phyloP scores from a whole-genome alignment of 2,113 vertebrate genomes.

The Recurvirostra avosetta region DNA sequence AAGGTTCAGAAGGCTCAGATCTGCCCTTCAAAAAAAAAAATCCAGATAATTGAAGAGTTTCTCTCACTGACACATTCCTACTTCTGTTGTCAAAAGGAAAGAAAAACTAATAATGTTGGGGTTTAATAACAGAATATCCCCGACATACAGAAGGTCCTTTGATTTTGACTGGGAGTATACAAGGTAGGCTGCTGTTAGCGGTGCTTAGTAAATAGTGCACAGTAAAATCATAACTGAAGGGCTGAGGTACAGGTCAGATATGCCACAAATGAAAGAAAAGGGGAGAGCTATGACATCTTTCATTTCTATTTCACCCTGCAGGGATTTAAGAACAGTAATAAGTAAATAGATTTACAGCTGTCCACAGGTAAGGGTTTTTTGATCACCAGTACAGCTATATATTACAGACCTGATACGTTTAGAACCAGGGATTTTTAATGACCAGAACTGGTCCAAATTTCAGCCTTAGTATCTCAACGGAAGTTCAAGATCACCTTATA shows the following conservation, averaged over 20 bases:
- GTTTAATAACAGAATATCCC: slow-evolving; percentile 56
- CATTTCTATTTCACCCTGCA: slow-evolving; percentile 26
- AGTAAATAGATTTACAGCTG: slow-evolving; percentile 5
- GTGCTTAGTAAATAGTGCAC: background rate
- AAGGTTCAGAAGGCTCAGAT: slow-evolving; percentile 39
- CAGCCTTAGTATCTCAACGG: background rate
- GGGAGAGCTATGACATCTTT: background rate
- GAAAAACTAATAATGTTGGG: slow-evolving; percentile 45
- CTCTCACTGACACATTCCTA: background rate
- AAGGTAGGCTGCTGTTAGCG: slow-evolving; percentile 32
- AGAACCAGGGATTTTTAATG: background rate
- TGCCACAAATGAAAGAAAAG: background rate
- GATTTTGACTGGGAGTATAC: slow-evolving; percentile 46
- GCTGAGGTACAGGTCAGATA: background rate
- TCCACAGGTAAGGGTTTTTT: background rate
- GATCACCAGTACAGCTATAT: background rate
- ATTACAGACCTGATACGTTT: background rate
- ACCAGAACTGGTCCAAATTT: background rate
- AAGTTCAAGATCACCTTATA: background rate
- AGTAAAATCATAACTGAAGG: slow-evolving; percentile 18
- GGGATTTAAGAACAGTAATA: slow-evolving; percentile 32
- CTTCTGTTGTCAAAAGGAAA: slow-evolving; percentile 48
- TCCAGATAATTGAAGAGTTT: slow-evolving; percentile 54
- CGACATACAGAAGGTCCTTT: slow-evolving; percentile 27
- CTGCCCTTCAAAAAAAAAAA: slow-evolving; percentile 31